Conservation (phyloP, 2,797 vertebrate genomes). For the Pelodytes ibericus region DNA sequence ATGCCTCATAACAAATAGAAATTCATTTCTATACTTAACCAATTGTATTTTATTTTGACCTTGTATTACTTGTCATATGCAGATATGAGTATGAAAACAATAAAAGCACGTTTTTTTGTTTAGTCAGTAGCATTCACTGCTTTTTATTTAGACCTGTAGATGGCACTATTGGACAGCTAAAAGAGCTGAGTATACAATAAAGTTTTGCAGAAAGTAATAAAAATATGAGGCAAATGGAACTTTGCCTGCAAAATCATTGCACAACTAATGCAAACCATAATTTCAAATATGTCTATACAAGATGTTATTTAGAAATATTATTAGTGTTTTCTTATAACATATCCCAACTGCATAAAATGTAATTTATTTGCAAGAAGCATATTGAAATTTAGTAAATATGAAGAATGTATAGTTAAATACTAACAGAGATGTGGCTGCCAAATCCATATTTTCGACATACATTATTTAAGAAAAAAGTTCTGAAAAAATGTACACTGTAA, state of each 20-base stretch:
- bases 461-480: too few relatives aligned
- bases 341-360: too few relatives aligned
- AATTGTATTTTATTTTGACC: constrained; percentile 11
- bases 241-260: not conserved
- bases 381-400: too few relatives aligned
- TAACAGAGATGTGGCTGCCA: too few relatives aligned
- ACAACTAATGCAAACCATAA: not conserved
- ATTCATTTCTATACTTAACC: constrained; percentile 3
- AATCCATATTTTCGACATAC: too few relatives aligned
- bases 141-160: constrained; percentile 62
- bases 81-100: constrained; percentile 14
- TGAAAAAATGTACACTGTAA: too few relatives aligned
- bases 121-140: not conserved
- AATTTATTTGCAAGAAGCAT: too few relatives aligned
- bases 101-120: not conserved
- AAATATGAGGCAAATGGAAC: not conserved
- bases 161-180: constrained; percentile 69
- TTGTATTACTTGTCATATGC: not conserved
- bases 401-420: too few relatives aligned
- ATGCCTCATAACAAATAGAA: constrained; percentile 11
- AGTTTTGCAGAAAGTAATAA: too few relatives aligned
- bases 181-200: constrained; percentile 37
- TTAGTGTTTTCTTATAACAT: too few relatives aligned
- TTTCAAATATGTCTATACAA: not conserved
- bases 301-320: not conserved